Evolutionary conservation across 2,888 invertebrate species (phyloP).

Genomic region (Patella ulyssiponensis): DNA sequence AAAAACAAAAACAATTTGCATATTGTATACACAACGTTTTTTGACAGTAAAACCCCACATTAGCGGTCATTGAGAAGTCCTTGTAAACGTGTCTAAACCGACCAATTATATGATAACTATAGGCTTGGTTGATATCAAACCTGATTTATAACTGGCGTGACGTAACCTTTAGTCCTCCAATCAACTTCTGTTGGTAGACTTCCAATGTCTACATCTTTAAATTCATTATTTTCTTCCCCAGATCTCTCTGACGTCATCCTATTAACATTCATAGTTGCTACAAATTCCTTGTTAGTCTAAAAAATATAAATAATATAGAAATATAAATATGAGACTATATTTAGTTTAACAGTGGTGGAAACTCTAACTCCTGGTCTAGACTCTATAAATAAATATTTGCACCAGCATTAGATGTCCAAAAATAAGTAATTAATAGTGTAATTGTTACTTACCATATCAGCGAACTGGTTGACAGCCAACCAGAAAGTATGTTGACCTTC

Average conservation of each 20-base stretch:
- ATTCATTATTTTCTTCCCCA: slow-evolving; percentile 30
- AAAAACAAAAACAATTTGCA: too few species aligned
- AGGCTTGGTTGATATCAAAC: slow-evolving; percentile 20
- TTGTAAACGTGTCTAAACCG: too few species aligned
- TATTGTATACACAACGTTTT: too few species aligned
- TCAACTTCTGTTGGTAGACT: slow-evolving; percentile 31
- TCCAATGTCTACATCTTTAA: background rate
- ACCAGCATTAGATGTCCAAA: too few species aligned
- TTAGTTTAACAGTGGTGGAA: too few species aligned
- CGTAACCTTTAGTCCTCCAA: slow-evolving; percentile 39
- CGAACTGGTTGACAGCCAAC: slow-evolving; percentile 47
- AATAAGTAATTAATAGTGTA: too few species aligned
- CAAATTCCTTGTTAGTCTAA: slow-evolving; percentile 52
- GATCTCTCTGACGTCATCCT: slow-evolving; percentile 29
- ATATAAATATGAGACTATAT: too few species aligned
- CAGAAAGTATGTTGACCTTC: slow-evolving; percentile 2
- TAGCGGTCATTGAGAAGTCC: too few species aligned
- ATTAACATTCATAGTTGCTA: slow-evolving; percentile 47
- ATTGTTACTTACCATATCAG: slow-evolving; percentile 42
- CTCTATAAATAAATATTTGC: too few species aligned
- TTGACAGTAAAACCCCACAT: too few species aligned
- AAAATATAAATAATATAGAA: slow-evolving; percentile 6
- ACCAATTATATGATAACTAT: too few species aligned
- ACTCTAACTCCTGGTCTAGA: too few species aligned
- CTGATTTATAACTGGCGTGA: slow-evolving; percentile 43